These are phyloP conservation scores for Magallana gigas DNA, from an alignment of 1,140 invertebrate genomes.

Conservation along the genomic window DNA sequence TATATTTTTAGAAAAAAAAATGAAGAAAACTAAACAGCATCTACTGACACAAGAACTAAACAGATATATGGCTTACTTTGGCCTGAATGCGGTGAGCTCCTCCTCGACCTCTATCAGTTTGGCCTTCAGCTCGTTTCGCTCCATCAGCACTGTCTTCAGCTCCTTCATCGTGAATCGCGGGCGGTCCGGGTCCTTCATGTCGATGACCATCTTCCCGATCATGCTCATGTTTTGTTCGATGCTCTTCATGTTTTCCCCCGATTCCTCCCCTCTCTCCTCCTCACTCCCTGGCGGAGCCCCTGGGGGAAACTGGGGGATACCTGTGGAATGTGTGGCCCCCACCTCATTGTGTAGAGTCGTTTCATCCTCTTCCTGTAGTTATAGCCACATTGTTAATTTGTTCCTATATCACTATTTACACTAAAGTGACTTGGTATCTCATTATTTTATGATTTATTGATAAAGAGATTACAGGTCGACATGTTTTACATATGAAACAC, in stretches of 20 bases:
- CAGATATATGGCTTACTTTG: constrained; percentile 71
- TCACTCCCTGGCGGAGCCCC: constrained; percentile 11
- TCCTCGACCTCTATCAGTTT: constrained; percentile 92
- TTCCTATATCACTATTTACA: no score
- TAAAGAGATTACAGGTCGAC: no score
- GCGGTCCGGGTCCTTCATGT: constrained; percentile 84
- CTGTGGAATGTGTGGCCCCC: not conserved
- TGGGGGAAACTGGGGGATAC: constrained; percentile 23
- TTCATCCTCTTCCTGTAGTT: constrained; percentile 47
- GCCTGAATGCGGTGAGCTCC: constrained; percentile 88
- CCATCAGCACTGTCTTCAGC: constrained; percentile 91
- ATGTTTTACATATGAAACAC: no score
- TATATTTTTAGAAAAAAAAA: no score
- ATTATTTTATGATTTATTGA: no score
- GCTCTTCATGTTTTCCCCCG: constrained; percentile 61
- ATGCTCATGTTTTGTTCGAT: constrained; percentile 68
- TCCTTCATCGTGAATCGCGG: constrained; percentile 94
- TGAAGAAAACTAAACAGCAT: not conserved
- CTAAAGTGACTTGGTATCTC: no score
- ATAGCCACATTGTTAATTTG: not conserved
- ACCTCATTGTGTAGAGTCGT: not conserved
- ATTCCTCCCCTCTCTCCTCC: not conserved
- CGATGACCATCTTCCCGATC: constrained; percentile 77
- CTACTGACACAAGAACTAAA: not conserved
- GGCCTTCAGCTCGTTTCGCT: constrained; percentile 93